Conservation (phyloP, 2,888 invertebrate genomes). For the Harpalus rufipes region DNA sequence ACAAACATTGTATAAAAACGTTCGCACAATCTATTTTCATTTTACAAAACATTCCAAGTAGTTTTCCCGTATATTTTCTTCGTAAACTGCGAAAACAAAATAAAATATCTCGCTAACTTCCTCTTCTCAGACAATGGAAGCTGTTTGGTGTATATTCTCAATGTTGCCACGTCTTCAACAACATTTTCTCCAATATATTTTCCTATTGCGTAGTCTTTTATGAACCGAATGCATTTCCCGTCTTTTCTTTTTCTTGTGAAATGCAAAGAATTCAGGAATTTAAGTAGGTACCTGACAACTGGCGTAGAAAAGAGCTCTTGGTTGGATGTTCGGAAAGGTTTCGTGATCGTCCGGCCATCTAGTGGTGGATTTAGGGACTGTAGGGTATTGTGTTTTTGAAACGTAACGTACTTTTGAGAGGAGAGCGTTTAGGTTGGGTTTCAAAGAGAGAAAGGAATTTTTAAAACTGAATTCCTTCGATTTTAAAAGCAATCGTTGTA, state of each 20-base stretch:
- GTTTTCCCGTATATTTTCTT: not conserved
- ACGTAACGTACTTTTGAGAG: conserved; percentile 29
- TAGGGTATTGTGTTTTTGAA: conserved; percentile 25
- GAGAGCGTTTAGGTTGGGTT: too few species aligned
- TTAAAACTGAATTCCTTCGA: too few species aligned
- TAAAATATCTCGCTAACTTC: not conserved
- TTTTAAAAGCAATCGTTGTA: too few species aligned
- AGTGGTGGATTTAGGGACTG: not conserved
- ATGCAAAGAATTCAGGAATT: conserved; percentile 23
- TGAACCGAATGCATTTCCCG: conserved; percentile 1
- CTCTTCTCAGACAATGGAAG: conserved; percentile 3
- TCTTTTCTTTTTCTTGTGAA: conserved; percentile 29
- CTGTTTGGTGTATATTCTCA: not conserved
- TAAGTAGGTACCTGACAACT: not conserved
- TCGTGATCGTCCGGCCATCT: not conserved
- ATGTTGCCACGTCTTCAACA: not conserved
- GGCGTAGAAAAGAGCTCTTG: not conserved
- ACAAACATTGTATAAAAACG: too few species aligned
- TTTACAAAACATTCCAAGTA: too few species aligned
- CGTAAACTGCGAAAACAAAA: conserved; percentile 4
- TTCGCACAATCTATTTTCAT: too few species aligned
- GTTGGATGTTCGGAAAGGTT: not conserved
- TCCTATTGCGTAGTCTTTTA: conserved; percentile 20
- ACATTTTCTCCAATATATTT: not conserved
- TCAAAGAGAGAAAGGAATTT: too few species aligned